Percentiles rank a stretch among this genome's conserved stretches.
Conservation (phyloP, 2,797 vertebrate species). For the Enteromius mattozi region DNA sequence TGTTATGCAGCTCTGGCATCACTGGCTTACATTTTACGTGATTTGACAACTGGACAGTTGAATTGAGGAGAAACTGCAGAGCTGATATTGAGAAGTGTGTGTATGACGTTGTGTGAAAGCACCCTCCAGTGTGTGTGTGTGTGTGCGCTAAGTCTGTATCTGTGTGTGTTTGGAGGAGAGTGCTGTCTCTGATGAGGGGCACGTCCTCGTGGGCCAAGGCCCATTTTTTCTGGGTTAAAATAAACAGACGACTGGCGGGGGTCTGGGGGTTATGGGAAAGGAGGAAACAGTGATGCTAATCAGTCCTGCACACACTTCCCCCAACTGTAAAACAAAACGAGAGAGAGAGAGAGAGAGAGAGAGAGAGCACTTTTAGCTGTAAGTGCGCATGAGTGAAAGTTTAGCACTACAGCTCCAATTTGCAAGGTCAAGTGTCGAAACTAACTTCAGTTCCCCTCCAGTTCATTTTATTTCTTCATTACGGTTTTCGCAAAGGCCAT, state of each 20-base stretch:
- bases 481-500: not conserved
- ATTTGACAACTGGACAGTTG: conserved; percentile 90
- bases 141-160: conserved; percentile 58
- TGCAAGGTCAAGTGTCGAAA: conserved; percentile 43
- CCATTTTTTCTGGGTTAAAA: conserved; percentile 98
- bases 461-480: conserved; percentile 50
- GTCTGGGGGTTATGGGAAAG: conserved; percentile 99
- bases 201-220: conserved; percentile 85
- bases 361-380: not conserved
- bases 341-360: conserved; percentile 67
- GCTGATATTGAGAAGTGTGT: conserved; percentile 51
- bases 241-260: conserved; percentile 97
- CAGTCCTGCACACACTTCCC: conserved; percentile 96
- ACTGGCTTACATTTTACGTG: conserved; percentile 79
- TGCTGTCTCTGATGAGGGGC: conserved; percentile 77
- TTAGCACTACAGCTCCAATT: conserved; percentile 7
- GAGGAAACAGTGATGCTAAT: conserved; percentile 99
- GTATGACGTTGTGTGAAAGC: conserved; percentile 41
- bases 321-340: conserved; percentile 83
- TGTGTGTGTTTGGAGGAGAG: conserved; percentile 67
- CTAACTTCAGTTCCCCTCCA: conserved; percentile 37
- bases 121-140: conserved; percentile 50
- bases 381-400: conserved; percentile 37
- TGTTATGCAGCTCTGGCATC: conserved; percentile 78
- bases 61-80: conserved; percentile 70